phyloP scores from a whole-genome alignment of 2,888 invertebrate species.

The Chaitophorus viminalis region DNA sequence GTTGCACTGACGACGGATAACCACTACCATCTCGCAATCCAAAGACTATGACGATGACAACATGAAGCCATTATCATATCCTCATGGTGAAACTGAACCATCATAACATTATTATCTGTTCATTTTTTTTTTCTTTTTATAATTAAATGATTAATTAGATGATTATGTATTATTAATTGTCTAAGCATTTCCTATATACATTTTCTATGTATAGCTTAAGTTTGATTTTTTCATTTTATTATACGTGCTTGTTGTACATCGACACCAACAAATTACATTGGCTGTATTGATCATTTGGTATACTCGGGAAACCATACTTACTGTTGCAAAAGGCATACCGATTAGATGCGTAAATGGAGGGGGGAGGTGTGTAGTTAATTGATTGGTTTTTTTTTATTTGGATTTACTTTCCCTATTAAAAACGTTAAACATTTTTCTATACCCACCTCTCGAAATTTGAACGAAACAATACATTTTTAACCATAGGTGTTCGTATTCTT shows the following conservation, averaged over 20 bases:
- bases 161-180: not conserved
- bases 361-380: too few relatives aligned
- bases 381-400: too few relatives aligned
- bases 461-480: not conserved
- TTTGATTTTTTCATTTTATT: slow-evolving; percentile 16
- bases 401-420: too few relatives aligned
- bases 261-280: slow-evolving; percentile 19
- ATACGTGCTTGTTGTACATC: not conserved
- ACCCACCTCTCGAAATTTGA: too few relatives aligned
- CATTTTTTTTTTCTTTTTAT: too few relatives aligned
- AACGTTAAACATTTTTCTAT: too few relatives aligned
- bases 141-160: not conserved
- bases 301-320: not conserved
- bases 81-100: not conserved
- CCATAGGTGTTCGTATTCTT: too few relatives aligned
- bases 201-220: slow-evolving; percentile 29
- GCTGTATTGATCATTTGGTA: not conserved
- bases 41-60: not conserved
- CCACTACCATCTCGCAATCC: not conserved
- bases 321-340: too few relatives aligned
- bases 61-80: not conserved
- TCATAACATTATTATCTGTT: not conserved
- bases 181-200: slow-evolving; percentile 16
- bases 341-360: too few relatives aligned
- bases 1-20: not conserved